phyloP scores from a whole-genome alignment of 1,140 invertebrate genomes.

The Drosophila neocordata region DNA sequence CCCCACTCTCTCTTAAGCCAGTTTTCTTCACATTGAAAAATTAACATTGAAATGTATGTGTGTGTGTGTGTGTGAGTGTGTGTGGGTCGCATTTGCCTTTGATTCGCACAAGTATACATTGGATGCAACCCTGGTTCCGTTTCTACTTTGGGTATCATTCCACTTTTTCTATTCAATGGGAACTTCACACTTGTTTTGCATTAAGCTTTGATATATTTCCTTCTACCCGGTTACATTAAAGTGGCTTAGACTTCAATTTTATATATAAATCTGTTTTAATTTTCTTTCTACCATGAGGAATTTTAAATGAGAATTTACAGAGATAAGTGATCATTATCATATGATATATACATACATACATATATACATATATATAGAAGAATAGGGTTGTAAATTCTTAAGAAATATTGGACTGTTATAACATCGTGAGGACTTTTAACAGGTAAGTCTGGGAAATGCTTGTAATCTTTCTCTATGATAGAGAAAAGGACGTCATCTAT shows the following conservation, averaged over 20 bases:
- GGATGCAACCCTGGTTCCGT: slow-evolving; percentile 4
- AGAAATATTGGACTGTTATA: too few species aligned
- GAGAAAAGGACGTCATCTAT: too few species aligned
- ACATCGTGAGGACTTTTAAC: background rate
- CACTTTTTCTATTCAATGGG: slow-evolving; percentile 22
- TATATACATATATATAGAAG: too few species aligned
- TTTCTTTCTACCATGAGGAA: background rate
- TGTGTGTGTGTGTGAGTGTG: background rate
- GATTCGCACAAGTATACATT: slow-evolving; percentile 31
- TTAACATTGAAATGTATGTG: slow-evolving; percentile 49
- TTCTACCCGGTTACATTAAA: background rate
- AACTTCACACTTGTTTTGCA: slow-evolving; percentile 47
- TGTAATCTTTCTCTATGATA: too few species aligned
- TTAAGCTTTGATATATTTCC: slow-evolving; percentile 44
- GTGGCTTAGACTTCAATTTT: slow-evolving; percentile 19
- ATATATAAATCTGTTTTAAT: background rate
- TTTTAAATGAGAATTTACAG: background rate
- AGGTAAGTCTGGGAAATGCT: too few species aligned
- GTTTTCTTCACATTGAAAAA: slow-evolving; percentile 39
- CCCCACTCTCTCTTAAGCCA: background rate
- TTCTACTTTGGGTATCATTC: background rate
- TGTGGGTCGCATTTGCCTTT: slow-evolving; percentile 29
- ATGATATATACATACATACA: too few species aligned
- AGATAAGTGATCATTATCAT: background rate
- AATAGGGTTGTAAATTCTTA: background rate